Percentiles rank a stretch among this genome's conserved stretches.
These are phyloP conservation scores for Pocillopora grandis DNA, from an alignment of 92 coral and sea anemone species.

Conservation along the genomic window DNA sequence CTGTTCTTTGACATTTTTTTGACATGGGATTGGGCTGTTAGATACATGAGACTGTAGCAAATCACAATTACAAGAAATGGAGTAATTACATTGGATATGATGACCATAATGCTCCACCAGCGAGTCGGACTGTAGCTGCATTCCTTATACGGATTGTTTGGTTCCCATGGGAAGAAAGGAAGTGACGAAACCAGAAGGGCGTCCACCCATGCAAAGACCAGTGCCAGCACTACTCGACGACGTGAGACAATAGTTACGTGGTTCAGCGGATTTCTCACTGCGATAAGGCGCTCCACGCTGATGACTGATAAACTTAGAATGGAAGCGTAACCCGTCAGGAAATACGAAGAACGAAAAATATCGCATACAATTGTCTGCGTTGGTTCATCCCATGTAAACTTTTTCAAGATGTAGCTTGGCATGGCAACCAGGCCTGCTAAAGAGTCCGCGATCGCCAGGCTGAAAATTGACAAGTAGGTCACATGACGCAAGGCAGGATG, in stretches of 20 bases:
- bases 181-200: constrained; percentile 70
- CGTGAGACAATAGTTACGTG: constrained; percentile 71
- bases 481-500: constrained; percentile 80
- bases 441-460: constrained; percentile 87
- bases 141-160: constrained; percentile 36
- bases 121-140: constrained; percentile 86
- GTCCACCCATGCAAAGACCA: constrained; percentile 78
- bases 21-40: constrained; percentile 67
- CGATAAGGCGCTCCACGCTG: constrained; percentile 91
- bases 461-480: constrained; percentile 84
- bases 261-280: constrained; percentile 82
- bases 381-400: constrained; percentile 56
- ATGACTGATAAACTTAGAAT: constrained; percentile 87
- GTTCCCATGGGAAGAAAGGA: constrained; percentile 87
- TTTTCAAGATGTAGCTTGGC: constrained; percentile 93
- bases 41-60: constrained; percentile 84
- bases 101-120: constrained; percentile 98
- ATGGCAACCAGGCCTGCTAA: constrained; percentile 88
- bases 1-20: constrained; percentile 50
- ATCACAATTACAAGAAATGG: constrained; percentile 87
- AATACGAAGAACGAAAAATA: constrained; percentile 81
- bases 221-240: constrained; percentile 57
- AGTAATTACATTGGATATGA: constrained; percentile 70
- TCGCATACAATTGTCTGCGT: constrained; percentile 53
- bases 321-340: constrained; percentile 93